These are phyloP conservation scores for Tetranychus truncatus DNA, from an alignment of 2,888 invertebrate genomes.

Conservation along the genomic window DNA sequence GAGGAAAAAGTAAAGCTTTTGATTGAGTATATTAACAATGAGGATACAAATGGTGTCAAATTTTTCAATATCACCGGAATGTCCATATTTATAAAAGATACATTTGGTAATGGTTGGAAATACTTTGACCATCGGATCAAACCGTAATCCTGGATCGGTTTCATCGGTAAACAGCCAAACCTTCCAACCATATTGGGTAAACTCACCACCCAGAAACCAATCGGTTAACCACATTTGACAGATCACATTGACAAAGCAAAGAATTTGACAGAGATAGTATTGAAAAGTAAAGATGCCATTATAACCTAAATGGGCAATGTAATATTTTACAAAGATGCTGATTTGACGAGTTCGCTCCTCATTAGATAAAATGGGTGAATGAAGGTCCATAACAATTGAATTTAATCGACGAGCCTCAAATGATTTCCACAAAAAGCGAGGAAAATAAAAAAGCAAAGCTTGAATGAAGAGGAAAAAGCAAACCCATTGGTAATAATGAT, in stretches of 20 bases:
- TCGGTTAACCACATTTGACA: constrained; percentile 28
- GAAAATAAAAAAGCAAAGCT: constrained; percentile 28
- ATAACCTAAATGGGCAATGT: constrained; percentile 23
- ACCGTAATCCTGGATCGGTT: constrained; percentile 27
- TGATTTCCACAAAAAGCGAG: constrained; percentile 28
- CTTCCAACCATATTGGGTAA: constrained; percentile 26
- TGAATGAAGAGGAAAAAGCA: constrained; percentile 65
- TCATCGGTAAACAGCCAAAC: constrained; percentile 27
- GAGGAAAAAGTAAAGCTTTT: constrained; percentile 69
- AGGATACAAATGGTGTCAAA: constrained; percentile 28
- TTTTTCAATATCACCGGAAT: constrained; percentile 27
- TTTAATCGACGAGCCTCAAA: constrained; percentile 26
- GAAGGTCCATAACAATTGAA: constrained; percentile 25
- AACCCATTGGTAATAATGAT: constrained; percentile 92
- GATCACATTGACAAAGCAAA: constrained; percentile 28
- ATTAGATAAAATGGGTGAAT: constrained; percentile 24
- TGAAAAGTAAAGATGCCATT: constrained; percentile 26
- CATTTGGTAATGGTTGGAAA: constrained; percentile 29
- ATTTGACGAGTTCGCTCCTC: constrained; percentile 24
- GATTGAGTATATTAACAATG: constrained; percentile 29
- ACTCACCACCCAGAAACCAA: constrained; percentile 27
- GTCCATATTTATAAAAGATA: constrained; percentile 27
- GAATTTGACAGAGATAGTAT: constrained; percentile 27
- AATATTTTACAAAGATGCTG: constrained; percentile 25
- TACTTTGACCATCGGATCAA: constrained; percentile 26